Percentiles rank a stretch among this genome's conserved stretches.
Evolutionary conservation across 2,113 vertebrate genomes (phyloP).

Genomic region (Symphodus melops): DNA sequence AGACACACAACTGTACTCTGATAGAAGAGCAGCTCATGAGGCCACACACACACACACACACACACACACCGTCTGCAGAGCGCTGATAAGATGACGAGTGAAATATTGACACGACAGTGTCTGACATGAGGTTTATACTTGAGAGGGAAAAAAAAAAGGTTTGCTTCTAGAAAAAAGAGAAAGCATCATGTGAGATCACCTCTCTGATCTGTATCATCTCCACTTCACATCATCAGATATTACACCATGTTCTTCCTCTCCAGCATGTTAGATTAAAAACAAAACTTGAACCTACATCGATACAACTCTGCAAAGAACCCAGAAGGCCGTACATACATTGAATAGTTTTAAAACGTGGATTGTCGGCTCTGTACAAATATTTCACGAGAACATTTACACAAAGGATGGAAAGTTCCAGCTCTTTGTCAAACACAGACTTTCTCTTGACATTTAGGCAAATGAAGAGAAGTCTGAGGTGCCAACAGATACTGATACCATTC

Average conservation of each 20-base stretch:
- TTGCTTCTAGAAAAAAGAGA: not conserved
- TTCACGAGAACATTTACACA: too few relatives aligned
- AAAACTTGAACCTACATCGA: too few relatives aligned
- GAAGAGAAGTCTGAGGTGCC: not conserved
- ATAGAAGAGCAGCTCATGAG: constrained; percentile 34
- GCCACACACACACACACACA: constrained; percentile 12
- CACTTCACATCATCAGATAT: not conserved
- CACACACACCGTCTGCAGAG: constrained; percentile 22
- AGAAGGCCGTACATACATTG: not conserved
- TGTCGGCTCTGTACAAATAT: too few relatives aligned
- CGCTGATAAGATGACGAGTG: constrained; percentile 44
- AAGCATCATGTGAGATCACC: not conserved
- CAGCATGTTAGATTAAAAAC: too few relatives aligned
- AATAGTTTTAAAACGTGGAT: not conserved
- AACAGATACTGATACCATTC: constrained; percentile 13
- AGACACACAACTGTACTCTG: not conserved
- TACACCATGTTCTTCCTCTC: not conserved
- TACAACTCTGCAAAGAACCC: too few relatives aligned
- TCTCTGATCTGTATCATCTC: not conserved
- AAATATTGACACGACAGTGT: constrained; percentile 2
- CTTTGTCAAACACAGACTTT: not conserved
- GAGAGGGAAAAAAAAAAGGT: not conserved
- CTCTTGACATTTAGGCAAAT: not conserved
- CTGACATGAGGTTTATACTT: constrained; percentile 26
- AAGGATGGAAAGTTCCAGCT: too few relatives aligned